Conservation (phyloP, 2,888 invertebrate species). For the Apotomis turbidana region DNA sequence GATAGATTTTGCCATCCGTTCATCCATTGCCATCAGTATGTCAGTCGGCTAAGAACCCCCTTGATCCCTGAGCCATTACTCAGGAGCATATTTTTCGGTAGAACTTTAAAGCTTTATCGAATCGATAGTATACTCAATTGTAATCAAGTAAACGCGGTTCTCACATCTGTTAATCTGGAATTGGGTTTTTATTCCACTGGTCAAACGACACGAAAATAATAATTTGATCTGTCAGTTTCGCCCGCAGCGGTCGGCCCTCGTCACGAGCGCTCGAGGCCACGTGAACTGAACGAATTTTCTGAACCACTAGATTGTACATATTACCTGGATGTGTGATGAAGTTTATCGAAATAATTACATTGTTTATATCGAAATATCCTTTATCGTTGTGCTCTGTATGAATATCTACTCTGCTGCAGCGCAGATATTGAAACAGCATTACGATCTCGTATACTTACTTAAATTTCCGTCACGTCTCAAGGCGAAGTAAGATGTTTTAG, state of each 20-base stretch:
- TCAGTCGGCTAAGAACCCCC: too few species aligned
- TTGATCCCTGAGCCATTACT: too few species aligned
- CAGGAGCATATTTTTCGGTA: background rate
- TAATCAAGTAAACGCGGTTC: too few species aligned
- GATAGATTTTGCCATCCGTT: too few species aligned
- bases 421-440: too few species aligned
- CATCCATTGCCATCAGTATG: too few species aligned
- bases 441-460: too few species aligned
- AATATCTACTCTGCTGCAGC: too few species aligned
- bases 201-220: conserved; percentile 36
- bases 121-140: too few species aligned
- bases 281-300: conserved; percentile 59
- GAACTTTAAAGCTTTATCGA: background rate
- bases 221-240: conserved; percentile 63
- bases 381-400: too few species aligned
- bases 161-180: background rate
- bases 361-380: background rate
- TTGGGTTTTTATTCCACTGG: conserved; percentile 27
- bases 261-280: conserved; percentile 55
- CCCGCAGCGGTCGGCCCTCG: conserved; percentile 59
- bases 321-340: conserved; percentile 31
- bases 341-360: background rate
- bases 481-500: too few species aligned
- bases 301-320: conserved; percentile 55
- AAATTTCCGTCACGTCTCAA: too few species aligned